Conservation (phyloP, 1,140 invertebrate species). For the Spodoptera frugiperda region DNA sequence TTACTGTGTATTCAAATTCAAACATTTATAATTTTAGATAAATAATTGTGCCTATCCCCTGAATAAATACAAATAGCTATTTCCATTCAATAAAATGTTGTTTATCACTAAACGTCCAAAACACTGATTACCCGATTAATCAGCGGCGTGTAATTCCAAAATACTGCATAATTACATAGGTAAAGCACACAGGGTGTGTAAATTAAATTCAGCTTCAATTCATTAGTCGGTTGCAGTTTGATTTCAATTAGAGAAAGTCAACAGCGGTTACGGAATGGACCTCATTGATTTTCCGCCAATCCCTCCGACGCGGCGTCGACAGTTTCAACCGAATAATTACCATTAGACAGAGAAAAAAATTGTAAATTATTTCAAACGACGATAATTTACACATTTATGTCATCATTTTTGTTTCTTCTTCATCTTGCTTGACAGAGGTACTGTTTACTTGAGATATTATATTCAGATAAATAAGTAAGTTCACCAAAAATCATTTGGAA, state of each 20-base stretch:
- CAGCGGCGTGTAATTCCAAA: not conserved
- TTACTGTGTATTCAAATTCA: no score
- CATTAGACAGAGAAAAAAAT: conserved; percentile 13
- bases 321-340: conserved; percentile 23
- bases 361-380: not conserved
- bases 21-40: no score
- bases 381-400: not conserved
- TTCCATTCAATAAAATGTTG: no score
- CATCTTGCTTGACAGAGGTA: no score
- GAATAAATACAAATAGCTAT: no score
- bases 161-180: conserved; percentile 14
- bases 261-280: conserved; percentile 46
- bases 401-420: no score
- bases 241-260: conserved; percentile 64
- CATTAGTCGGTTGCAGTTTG: conserved; percentile 59
- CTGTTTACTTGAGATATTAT: no score
- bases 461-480: no score
- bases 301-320: not conserved
- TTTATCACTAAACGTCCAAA: conserved; percentile 32
- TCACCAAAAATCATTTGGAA: no score
- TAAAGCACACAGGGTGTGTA: conserved; percentile 18
- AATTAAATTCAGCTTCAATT: conserved; percentile 47
- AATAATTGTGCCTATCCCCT: no score
- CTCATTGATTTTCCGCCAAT: conserved; percentile 36
- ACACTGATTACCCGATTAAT: conserved; percentile 49